phyloP scores from a whole-genome alignment of 2,797 vertebrate species.

The Coreius guichenoti region DNA sequence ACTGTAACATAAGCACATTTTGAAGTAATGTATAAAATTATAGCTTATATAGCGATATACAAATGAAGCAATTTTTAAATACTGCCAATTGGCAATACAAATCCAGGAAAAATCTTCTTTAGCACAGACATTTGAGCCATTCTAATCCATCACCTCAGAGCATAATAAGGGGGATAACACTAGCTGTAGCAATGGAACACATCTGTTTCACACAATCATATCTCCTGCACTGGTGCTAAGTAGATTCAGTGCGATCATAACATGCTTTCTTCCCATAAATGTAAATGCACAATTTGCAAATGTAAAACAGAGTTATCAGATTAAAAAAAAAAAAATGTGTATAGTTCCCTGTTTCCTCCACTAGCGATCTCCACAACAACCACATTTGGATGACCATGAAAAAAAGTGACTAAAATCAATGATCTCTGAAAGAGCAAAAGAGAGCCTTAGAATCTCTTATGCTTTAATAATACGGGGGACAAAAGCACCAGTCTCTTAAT shows the following conservation, averaged over 20 bases:
- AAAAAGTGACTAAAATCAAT: conserved; percentile 49
- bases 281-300: conserved; percentile 42
- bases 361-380: conserved; percentile 30
- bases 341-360: not conserved
- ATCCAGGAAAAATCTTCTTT: conserved; percentile 22
- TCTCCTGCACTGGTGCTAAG: conserved; percentile 39
- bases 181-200: conserved; percentile 44
- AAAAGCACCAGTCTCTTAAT: conserved; percentile 71
- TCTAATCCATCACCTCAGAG: conserved; percentile 13
- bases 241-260: conserved; percentile 39
- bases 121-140: conserved; percentile 25
- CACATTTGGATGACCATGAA: conserved; percentile 42
- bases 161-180: conserved; percentile 44
- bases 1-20: not conserved
- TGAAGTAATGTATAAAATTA: not conserved
- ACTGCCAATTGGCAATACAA: conserved; percentile 8
- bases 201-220: conserved; percentile 54
- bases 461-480: conserved; percentile 51
- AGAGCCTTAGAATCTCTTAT: conserved; percentile 54
- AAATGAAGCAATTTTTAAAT: conserved; percentile 6
- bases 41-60: not conserved
- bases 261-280: conserved; percentile 42
- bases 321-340: not conserved
- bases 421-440: conserved; percentile 54
- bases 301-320: conserved; percentile 22